Percentiles rank a stretch among this genome's conserved stretches.
Evolutionary conservation across 2,797 vertebrate species (phyloP).

Genomic region (Hylomyscus alleni): DNA sequence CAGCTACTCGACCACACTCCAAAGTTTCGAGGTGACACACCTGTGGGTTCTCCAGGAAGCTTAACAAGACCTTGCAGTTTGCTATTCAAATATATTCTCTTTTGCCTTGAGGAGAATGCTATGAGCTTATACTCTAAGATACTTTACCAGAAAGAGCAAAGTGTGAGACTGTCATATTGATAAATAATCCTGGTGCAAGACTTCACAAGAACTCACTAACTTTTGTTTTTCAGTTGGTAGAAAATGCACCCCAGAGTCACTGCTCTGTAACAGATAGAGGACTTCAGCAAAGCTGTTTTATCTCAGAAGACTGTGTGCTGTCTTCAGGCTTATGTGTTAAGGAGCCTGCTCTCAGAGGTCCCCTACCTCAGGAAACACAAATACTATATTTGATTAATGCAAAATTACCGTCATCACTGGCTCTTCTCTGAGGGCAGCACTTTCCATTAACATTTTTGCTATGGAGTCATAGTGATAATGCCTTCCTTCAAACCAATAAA

Average conservation of each 20-base stretch:
- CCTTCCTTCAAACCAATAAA: not conserved
- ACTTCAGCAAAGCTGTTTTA: constrained; percentile 20
- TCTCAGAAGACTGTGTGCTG: constrained; percentile 14
- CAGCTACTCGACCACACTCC: not conserved
- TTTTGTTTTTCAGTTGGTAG: constrained; percentile 44
- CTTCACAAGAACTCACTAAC: constrained; percentile 57
- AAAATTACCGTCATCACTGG: not conserved
- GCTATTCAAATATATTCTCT: not conserved
- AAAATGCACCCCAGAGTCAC: constrained; percentile 32
- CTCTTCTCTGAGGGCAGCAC: not conserved
- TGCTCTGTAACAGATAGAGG: constrained; percentile 21
- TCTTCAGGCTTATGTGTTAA: not conserved
- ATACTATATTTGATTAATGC: not conserved
- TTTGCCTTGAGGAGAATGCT: constrained; percentile 48
- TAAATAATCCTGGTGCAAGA: constrained; percentile 24
- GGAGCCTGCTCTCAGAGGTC: not conserved
- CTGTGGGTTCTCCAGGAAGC: not conserved
- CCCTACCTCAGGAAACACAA: not conserved
- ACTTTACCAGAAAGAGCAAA: constrained; percentile 43
- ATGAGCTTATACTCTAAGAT: not conserved
- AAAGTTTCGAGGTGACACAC: no score
- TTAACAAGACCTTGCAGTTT: not conserved
- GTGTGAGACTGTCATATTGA: not conserved
- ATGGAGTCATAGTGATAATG: not conserved
- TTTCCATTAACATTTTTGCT: not conserved